Evolutionary conservation across 2,113 vertebrate genomes (phyloP).

Genomic region (Dolichallabes microphthalmus): DNA sequence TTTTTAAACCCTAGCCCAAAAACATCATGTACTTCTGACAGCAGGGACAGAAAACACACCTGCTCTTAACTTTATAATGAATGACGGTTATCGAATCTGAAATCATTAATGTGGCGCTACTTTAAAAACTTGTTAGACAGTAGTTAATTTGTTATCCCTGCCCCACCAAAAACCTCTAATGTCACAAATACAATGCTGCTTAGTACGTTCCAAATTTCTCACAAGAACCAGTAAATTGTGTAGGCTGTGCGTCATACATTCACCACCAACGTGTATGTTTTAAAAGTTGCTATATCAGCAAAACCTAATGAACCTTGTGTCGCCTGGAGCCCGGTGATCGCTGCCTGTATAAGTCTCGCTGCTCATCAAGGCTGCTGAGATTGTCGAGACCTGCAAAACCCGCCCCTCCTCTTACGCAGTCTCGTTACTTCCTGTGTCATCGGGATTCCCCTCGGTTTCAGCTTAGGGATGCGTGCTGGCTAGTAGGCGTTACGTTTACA

Average conservation of each 20-base stretch:
- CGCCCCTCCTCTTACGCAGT: slow-evolving; percentile 22
- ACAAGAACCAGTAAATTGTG: background rate
- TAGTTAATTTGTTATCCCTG: background rate
- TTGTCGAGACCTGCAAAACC: slow-evolving; percentile 26
- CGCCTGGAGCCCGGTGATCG: background rate
- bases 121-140: background rate
- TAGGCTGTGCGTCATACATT: background rate
- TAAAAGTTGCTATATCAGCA: too few relatives aligned
- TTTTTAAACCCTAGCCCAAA: background rate
- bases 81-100: background rate
- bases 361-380: background rate
- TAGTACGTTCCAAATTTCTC: too few relatives aligned
- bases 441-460: slow-evolving; percentile 15
- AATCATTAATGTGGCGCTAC: background rate
- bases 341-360: background rate
- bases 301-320: background rate
- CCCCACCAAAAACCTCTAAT: background rate
- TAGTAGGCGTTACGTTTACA: slow-evolving; percentile 28
- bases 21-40: background rate
- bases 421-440: slow-evolving; percentile 24
- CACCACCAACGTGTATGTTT: background rate
- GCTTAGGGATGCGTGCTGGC: background rate
- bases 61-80: background rate
- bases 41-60: background rate
- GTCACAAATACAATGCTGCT: background rate